Conservation (phyloP, 2,113 vertebrate genomes). For the Phylloscopus trochilus region DNA sequence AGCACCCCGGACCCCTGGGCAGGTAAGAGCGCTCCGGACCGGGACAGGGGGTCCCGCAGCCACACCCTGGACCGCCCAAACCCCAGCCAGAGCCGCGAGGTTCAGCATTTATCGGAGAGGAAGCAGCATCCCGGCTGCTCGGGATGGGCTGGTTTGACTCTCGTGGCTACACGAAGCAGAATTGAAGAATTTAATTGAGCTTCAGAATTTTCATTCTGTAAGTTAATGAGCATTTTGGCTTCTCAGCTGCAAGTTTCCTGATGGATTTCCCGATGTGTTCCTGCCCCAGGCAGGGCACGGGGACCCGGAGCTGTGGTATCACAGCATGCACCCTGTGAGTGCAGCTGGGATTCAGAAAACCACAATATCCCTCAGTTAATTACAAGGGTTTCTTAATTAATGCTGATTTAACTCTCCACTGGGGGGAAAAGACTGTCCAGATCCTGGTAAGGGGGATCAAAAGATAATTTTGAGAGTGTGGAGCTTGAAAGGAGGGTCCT, state of each 20-base stretch:
- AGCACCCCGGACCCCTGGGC: background rate
- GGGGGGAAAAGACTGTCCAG: background rate
- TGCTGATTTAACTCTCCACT: background rate
- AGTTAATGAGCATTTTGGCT: background rate
- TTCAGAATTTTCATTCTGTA: background rate
- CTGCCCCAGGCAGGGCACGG: background rate
- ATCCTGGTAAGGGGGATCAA: background rate
- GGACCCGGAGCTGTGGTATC: background rate
- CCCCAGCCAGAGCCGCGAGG: background rate
- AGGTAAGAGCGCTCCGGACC: background rate
- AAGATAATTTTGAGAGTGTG: background rate
- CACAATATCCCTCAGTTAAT: background rate
- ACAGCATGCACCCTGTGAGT: fast-evolving
- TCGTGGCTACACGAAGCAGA: background rate
- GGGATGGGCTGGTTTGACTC: background rate
- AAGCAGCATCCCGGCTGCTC: background rate
- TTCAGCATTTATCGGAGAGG: background rate
- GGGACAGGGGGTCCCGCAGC: background rate
- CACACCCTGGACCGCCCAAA: background rate
- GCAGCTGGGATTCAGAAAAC: background rate
- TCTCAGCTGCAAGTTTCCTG: background rate
- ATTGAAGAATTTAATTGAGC: background rate
- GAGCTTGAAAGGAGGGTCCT: background rate
- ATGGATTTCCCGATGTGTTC: background rate
- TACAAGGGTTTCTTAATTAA: background rate